phyloP scores from a whole-genome alignment of 1,140 invertebrate species.

The Amphibalanus amphitrite region DNA sequence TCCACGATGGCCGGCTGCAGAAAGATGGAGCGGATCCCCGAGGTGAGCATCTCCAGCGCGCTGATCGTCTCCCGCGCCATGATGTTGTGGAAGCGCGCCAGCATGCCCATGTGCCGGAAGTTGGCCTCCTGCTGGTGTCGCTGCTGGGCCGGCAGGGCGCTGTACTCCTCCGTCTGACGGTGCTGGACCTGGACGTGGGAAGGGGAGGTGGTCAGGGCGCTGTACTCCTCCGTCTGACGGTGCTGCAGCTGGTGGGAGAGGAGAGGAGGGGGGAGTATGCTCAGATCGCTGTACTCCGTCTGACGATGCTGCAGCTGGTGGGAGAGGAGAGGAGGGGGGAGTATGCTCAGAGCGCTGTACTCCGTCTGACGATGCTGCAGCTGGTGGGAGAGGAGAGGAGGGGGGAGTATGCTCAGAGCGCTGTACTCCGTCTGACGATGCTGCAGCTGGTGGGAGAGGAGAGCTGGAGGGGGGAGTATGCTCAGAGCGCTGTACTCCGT shows the following conservation, averaged over 20 bases:
- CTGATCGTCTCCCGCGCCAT: slow-evolving; percentile 74
- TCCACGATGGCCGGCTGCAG: slow-evolving; percentile 73
- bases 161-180: slow-evolving; percentile 40
- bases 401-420: too few relatives aligned
- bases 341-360: too few relatives aligned
- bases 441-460: too few relatives aligned
- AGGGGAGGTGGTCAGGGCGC: slow-evolving; percentile 24
- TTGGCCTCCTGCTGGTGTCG: slow-evolving; percentile 53
- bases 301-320: too few relatives aligned
- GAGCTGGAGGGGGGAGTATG: too few relatives aligned
- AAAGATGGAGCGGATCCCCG: slow-evolving; percentile 68
- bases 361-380: too few relatives aligned
- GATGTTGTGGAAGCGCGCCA: slow-evolving; percentile 83
- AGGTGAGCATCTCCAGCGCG: slow-evolving; percentile 62
- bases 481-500: too few relatives aligned
- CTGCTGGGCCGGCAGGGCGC: slow-evolving; percentile 46
- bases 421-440: too few relatives aligned
- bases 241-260: not conserved
- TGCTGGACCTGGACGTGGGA: not conserved
- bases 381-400: too few relatives aligned
- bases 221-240: slow-evolving; percentile 39
- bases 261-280: too few relatives aligned
- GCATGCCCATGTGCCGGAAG: slow-evolving; percentile 58
- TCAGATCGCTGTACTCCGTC: too few relatives aligned
- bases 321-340: too few relatives aligned